These are phyloP conservation scores for Chorisops tibialis DNA, from an alignment of 2,888 invertebrate species.

Conservation along the genomic window DNA sequence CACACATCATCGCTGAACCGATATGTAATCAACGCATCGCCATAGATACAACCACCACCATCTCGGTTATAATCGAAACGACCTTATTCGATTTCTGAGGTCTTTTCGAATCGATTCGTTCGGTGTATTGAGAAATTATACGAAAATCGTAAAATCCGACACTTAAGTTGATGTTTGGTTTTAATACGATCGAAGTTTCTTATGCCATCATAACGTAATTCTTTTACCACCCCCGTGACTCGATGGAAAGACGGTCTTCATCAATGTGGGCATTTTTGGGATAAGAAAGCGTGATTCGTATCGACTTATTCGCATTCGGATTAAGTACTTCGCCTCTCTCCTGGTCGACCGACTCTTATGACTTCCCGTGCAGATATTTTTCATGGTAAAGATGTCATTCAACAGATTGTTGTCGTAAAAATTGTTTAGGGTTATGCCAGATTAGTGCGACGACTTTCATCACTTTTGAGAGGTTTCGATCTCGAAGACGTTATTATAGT, in stretches of 20 bases:
- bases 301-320: too few relatives aligned
- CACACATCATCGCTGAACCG: conserved; percentile 8
- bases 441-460: not conserved
- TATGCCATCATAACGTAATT: too few relatives aligned
- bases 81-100: not conserved
- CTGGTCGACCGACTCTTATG: not conserved
- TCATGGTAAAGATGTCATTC: conserved; percentile 4
- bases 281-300: too few relatives aligned
- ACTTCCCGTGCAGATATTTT: not conserved
- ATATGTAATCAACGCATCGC: not conserved
- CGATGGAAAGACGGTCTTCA: too few relatives aligned
- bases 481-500: not conserved
- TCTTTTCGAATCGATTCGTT: not conserved
- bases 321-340: too few relatives aligned
- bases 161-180: conserved; percentile 24
- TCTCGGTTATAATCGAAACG: not conserved
- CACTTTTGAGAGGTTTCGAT: conserved; percentile 4
- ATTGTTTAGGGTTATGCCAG: conserved; percentile 14
- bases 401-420: conserved; percentile 20
- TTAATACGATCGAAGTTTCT: not conserved
- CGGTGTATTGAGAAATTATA: not conserved
- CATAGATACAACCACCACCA: conserved; percentile 2
- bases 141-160: conserved; percentile 26
- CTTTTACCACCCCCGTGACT: too few relatives aligned
- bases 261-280: too few relatives aligned